Percentiles rank a stretch among this genome's conserved stretches.
Evolutionary conservation across 2,888 invertebrate species (phyloP).

Genomic region (Lycia hirtaria): DNA sequence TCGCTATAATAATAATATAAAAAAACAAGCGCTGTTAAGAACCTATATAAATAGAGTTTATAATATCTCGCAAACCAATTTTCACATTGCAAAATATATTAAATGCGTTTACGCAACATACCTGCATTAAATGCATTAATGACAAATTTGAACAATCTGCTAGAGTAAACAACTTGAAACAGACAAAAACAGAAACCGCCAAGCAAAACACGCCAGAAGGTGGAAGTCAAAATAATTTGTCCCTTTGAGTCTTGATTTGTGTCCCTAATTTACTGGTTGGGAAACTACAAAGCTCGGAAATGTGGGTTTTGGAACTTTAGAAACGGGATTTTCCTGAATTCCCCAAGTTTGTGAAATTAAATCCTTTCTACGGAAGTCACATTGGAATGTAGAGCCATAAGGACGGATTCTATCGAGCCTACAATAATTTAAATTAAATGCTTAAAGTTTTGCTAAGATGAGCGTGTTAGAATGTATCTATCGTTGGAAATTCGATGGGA

Average conservation of each 20-base stretch:
- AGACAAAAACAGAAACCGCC: constrained; percentile 6
- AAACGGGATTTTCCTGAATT: constrained; percentile 24
- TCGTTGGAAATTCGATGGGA: background rate
- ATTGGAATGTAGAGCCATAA: constrained; percentile 23
- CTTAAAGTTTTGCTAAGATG: constrained; percentile 1
- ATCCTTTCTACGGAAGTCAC: constrained; percentile 21
- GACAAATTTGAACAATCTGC: background rate
- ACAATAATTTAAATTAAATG: constrained; percentile 20
- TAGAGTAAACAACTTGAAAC: background rate
- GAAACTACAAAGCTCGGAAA: constrained; percentile 28
- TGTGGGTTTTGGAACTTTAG: constrained; percentile 24
- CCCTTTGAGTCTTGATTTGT: constrained; percentile 20
- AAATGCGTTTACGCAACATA: no score
- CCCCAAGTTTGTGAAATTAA: constrained; percentile 23
- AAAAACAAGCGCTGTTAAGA: no score
- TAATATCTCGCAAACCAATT: no score
- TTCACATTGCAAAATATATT: no score
- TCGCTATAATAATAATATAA: no score
- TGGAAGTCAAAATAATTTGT: constrained; percentile 18
- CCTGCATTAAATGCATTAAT: no score
- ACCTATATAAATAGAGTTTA: no score
- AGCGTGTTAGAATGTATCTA: background rate
- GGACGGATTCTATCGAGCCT: constrained; percentile 11
- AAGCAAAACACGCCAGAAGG: background rate
- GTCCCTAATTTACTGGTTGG: constrained; percentile 23